These are phyloP conservation scores for Ischnus inquisitorius DNA, from an alignment of 2,888 invertebrate genomes.

Conservation along the genomic window DNA sequence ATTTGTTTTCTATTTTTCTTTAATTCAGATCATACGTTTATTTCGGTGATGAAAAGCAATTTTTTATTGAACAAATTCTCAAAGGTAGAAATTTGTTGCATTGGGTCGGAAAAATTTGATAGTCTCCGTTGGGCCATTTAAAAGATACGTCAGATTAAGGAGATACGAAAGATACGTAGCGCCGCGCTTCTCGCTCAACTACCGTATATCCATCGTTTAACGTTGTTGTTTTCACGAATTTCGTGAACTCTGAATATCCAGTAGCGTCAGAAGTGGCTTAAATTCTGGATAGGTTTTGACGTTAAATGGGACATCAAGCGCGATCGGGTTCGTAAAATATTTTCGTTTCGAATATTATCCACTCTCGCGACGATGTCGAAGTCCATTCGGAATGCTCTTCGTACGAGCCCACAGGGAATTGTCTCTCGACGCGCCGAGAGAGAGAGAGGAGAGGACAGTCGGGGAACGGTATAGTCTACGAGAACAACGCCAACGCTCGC, in stretches of 20 bases:
- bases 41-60: too few relatives aligned
- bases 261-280: slow-evolving; percentile 29
- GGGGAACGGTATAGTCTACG: neutral
- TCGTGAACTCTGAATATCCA: neutral
- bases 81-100: too few relatives aligned
- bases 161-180: neutral
- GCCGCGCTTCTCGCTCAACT: neutral
- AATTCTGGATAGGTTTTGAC: slow-evolving; percentile 35
- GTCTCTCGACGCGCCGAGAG: slow-evolving; percentile 18
- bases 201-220: neutral
- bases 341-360: slow-evolving; percentile 53
- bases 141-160: too few relatives aligned
- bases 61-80: too few relatives aligned
- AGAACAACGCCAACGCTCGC: slow-evolving; percentile 21
- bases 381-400: slow-evolving; percentile 19
- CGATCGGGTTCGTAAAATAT: slow-evolving; percentile 50
- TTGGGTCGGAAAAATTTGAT: too few relatives aligned
- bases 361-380: slow-evolving; percentile 23
- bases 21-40: too few relatives aligned
- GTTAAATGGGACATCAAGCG: neutral
- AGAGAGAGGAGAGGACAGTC: neutral
- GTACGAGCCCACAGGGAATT: slow-evolving; percentile 51
- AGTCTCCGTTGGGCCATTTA: too few relatives aligned
- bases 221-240: neutral
- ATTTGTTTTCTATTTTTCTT: too few relatives aligned